Evolutionary conservation across 2,797 vertebrate species (phyloP), one percentile per base, ranked within the genome.

Genomic region (Eospalax fontanierii): DNA sequence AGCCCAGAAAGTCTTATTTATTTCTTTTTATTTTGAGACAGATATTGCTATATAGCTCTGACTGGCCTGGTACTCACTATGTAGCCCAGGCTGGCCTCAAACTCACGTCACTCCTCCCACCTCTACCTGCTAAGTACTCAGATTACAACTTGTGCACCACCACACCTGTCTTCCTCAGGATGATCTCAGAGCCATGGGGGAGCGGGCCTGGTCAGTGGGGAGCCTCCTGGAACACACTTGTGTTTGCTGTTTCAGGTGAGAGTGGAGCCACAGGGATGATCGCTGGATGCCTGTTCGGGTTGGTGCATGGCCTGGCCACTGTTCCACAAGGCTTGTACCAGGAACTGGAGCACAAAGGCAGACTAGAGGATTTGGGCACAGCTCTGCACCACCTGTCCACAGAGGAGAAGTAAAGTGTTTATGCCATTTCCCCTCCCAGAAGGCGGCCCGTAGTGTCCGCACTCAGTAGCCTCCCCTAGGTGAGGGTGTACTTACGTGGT

Each of bases 261-360:
- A 98, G 99, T 0, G 99, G 99, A 3, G 99, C 99, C 33, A 99
- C 99, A 0, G 99, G 99, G 15, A 98, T 99, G 33, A 99, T 99
- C 4, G 99, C 99, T 0, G 99, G 99, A 66, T 99, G 99, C 97
- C 98, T 99, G 35, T 99, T 99, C 0, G 99, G 99, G 50, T 98
- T 99, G 96, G 98, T 99, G 38, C 98, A 99, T 0, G 99, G 99
- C 79, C 97, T 99, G 92, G 98, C 83, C 89, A 97, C 98, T 46
- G 98, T 99, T 16, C 99, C 99, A 22, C 95, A 95, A 57, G 98
- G 98, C 95, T 98, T 99, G 90, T 99, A 99, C 98, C 99, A 99
- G 98, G 98, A 99, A 82, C 95, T 99, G 98, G 99, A 99, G 94
- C 99, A 99, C 96, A 98, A 98, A 94, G 98, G 98, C 86, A 98